Percentiles rank a stretch among this genome's conserved stretches.
Evolutionary conservation across 2,797 vertebrate genomes (phyloP).

Genomic region (Notolabrus celidotus): DNA sequence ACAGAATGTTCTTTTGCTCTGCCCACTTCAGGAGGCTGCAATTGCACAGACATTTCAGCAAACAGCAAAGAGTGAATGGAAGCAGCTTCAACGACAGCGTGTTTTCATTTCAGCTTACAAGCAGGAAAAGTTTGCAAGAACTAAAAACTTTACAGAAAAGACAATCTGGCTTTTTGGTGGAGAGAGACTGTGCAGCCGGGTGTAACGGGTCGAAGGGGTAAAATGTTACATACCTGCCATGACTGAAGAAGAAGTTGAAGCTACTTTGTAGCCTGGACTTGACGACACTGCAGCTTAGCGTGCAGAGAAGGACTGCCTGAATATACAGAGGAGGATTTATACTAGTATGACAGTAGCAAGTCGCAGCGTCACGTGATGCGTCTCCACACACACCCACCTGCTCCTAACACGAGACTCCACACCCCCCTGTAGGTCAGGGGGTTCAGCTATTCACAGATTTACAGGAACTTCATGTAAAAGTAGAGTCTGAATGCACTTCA

Average conservation of each 20-base stretch:
- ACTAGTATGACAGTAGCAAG: constrained; percentile 55
- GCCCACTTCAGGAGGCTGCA: neutral
- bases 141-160: neutral
- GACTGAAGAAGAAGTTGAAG: constrained; percentile 59
- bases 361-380: constrained; percentile 75
- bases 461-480: neutral
- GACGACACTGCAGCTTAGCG: constrained; percentile 24
- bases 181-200: too few relatives aligned
- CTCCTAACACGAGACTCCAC: constrained; percentile 33
- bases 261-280: constrained; percentile 66
- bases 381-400: constrained; percentile 69
- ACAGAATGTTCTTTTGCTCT: constrained; percentile 7
- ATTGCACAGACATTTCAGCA: neutral
- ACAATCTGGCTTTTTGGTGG: neutral
- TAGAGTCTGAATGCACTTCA: neutral
- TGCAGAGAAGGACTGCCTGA: constrained; percentile 53
- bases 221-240: constrained; percentile 83
- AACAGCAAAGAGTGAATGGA: neutral
- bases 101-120: too few relatives aligned
- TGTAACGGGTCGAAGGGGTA: neutral
- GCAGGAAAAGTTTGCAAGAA: neutral
- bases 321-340: constrained; percentile 78
- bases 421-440: constrained; percentile 20
- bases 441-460: neutral
- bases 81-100: neutral